Base-by-base conservation (phyloP, 2,113 vertebrate genomes). In the Barbus barbus region DNA sequence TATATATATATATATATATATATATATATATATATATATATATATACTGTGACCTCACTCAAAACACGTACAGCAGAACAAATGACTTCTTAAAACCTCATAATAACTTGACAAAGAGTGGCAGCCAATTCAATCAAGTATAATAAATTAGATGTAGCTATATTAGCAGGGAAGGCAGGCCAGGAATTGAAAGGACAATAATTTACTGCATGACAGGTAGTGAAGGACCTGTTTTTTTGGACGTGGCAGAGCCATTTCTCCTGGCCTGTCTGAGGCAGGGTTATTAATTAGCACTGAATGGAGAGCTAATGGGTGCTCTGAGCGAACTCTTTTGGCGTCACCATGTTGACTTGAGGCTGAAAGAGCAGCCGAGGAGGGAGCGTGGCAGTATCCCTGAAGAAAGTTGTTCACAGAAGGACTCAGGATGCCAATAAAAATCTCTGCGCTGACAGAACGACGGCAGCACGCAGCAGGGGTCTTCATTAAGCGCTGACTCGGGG, bases 241-340 rank as follows among this genome's bases (percentile, higher is more conserved):
- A 80, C 65, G 38, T 24, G 8, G 48, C 36, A 56, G 56, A 18
- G 8, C 24, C 83, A 82, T 78, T 78, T 72, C 44, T 76, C 51
- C 36, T 82, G 24, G 33, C 31, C 28, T 22, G 63, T 78, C 83
- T 61, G 51, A 73, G 73, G 73, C 73, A 82, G 72, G n/a, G 74
- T 69, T 71, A 83, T 85, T 82, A 85, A 87, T 85, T 83, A 82
- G 53, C 28, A 28, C 44, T 73, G 67, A 87, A 85, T 82, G 33
- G 74, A 73, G 75, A 82, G 65, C 83, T 87, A 78, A 85, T 79
- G 56, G 74, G 14, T 3, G 8, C n/a, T 77, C 60, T 2, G 82
- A 46, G 41, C 31, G 41, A 83, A 84, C 78, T 53, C 51, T 33
- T 65, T 28, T 48, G 48, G 60, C 73, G n/a, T n/a, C n/a, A n/a